A percentile compares a stretch with the other conserved stretches of the same genome.
These are phyloP conservation scores for Erebia palarica DNA, from an alignment of 2,888 invertebrate genomes.

Conservation along the genomic window DNA sequence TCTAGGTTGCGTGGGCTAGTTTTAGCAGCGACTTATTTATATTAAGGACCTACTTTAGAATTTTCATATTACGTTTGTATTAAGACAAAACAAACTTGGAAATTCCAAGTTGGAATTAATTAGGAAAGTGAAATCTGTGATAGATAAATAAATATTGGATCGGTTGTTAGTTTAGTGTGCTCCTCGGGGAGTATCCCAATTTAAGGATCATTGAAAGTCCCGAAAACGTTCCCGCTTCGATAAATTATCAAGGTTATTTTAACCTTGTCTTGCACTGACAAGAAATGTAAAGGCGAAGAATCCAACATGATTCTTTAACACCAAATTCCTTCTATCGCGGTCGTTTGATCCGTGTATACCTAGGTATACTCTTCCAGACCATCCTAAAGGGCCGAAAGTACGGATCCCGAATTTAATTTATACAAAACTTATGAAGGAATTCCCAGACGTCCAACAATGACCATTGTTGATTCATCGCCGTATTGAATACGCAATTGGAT, in stretches of 20 bases:
- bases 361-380: too few relatives aligned
- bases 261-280: too few relatives aligned
- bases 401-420: conserved; percentile 13
- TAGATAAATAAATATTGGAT: background rate
- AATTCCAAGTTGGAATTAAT: background rate
- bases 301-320: too few relatives aligned
- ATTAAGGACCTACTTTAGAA: background rate
- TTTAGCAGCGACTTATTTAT: background rate
- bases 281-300: too few relatives aligned
- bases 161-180: background rate
- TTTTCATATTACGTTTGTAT: background rate
- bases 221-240: too few relatives aligned
- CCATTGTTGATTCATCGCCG: conserved; percentile 35
- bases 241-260: too few relatives aligned
- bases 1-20: background rate
- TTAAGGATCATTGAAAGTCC: background rate
- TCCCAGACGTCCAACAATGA: conserved; percentile 40
- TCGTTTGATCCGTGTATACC: too few relatives aligned
- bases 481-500: conserved; percentile 35
- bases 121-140: background rate
- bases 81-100: background rate
- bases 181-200: background rate
- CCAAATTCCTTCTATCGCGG: too few relatives aligned
- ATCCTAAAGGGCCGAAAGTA: background rate
- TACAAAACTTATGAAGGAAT: conserved; percentile 30